Conservation (phyloP, 23 tunicate species). For the Halocynthia aurantium region DNA sequence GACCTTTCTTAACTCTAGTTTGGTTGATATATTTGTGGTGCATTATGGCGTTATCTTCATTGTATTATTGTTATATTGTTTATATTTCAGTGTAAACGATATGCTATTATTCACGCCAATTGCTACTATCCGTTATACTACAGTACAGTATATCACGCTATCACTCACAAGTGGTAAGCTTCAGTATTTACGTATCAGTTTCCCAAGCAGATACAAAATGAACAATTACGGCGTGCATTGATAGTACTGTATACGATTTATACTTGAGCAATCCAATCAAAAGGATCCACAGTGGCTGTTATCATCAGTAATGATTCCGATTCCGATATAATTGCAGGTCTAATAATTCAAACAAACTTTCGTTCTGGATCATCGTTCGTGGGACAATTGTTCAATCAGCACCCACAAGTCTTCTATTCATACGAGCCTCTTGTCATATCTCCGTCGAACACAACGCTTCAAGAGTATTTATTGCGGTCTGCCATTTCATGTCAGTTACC, state of each 20-base stretch:
- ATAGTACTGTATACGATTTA: background rate
- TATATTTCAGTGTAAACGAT: too few relatives aligned
- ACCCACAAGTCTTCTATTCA: slow-evolving; percentile 10
- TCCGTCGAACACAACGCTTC: background rate
- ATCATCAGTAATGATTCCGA: too few relatives aligned
- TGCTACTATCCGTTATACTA: too few relatives aligned
- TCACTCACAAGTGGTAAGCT: background rate
- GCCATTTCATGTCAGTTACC: slow-evolving; percentile 5
- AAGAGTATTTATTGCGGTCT: background rate
- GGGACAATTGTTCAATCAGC: slow-evolving; percentile 20
- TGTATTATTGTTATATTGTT: too few relatives aligned
- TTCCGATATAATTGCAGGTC: background rate
- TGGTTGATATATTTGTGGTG: too few relatives aligned
- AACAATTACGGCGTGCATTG: background rate
- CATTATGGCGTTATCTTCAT: too few relatives aligned
- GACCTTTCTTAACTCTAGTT: too few relatives aligned
- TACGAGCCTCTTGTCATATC: slow-evolving; percentile 14
- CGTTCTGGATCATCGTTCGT: slow-evolving; percentile 25
- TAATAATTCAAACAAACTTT: slow-evolving; percentile 14
- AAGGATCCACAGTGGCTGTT: background rate
- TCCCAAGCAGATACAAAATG: background rate
- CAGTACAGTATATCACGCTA: too few relatives aligned
- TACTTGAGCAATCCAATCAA: background rate
- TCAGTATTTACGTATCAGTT: background rate
- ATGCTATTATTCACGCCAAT: too few relatives aligned